These are phyloP conservation scores for Babyrousa celebensis DNA, from an alignment of 2,797 vertebrate species.

Conservation along the genomic window DNA sequence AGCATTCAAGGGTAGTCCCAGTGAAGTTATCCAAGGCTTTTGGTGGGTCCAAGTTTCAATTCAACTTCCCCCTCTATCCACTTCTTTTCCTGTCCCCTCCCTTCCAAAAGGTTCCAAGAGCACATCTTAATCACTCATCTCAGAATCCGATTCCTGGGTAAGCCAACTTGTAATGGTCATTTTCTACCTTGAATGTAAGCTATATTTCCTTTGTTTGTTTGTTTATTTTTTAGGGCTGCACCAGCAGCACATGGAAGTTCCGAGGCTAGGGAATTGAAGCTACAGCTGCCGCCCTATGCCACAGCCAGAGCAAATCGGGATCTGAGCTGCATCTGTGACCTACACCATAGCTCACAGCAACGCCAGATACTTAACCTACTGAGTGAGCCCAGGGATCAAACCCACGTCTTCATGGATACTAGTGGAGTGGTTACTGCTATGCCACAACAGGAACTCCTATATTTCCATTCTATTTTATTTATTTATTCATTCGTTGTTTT, in stretches of 20 bases:
- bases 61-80: not conserved
- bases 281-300: no score
- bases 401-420: no score
- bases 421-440: no score
- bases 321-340: no score
- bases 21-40: not conserved
- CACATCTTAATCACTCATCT: not conserved
- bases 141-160: not conserved
- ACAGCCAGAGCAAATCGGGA: no score
- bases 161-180: not conserved
- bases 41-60: not conserved
- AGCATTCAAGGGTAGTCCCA: not conserved
- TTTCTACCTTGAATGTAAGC: slow-evolving; percentile 7
- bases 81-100: not conserved
- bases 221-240: no score
- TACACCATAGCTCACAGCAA: no score
- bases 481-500: no score
- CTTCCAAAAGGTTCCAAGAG: not conserved
- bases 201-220: not conserved
- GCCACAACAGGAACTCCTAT: not conserved
- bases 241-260: no score
- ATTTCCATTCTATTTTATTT: not conserved
- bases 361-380: no score
- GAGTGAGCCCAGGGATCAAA: no score
- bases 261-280: no score